These are phyloP conservation scores for Whitmania pigra DNA, from an alignment of 1,140 invertebrate species.

Conservation along the genomic window DNA sequence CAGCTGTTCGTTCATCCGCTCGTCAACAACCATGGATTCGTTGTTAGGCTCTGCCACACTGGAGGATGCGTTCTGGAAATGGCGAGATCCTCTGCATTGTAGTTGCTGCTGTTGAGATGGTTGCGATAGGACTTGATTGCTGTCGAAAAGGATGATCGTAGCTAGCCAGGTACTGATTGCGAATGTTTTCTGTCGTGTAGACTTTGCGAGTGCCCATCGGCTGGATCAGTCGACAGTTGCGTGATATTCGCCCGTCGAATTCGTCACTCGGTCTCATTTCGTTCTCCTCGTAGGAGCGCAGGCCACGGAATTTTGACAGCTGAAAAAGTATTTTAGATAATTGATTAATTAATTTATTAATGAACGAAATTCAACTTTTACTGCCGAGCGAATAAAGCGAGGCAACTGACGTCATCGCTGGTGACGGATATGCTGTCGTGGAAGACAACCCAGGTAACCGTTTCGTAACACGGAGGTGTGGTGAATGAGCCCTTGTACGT, in stretches of 20 bases:
- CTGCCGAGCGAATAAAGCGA: no score
- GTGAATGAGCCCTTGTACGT: constrained; percentile 90
- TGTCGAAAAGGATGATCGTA: constrained; percentile 6
- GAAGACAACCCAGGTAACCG: constrained; percentile 92
- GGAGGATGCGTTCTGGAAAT: constrained; percentile 15
- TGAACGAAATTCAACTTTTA: no score
- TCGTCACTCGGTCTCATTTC: constrained; percentile 19
- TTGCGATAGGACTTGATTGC: not conserved
- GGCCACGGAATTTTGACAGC: constrained; percentile 12
- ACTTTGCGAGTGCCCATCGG: constrained; percentile 16
- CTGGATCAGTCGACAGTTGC: constrained; percentile 16
- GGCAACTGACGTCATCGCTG: not conserved
- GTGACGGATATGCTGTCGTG: constrained; percentile 58
- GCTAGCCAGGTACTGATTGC: constrained; percentile 2
- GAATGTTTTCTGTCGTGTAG: constrained; percentile 14
- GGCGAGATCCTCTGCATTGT: constrained; percentile 11
- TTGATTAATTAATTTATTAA: no score
- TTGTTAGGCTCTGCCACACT: constrained; percentile 8
- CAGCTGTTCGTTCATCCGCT: not conserved
- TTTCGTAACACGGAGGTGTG: constrained; percentile 91
- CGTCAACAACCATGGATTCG: not conserved
- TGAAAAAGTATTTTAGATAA: not conserved
- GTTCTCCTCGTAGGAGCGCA: constrained; percentile 13
- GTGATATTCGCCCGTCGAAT: constrained; percentile 9
- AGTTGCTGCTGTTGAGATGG: not conserved